These are phyloP conservation scores for Chloroceryle amazona DNA, from an alignment of 2,797 vertebrate genomes.

Conservation along the genomic window DNA sequence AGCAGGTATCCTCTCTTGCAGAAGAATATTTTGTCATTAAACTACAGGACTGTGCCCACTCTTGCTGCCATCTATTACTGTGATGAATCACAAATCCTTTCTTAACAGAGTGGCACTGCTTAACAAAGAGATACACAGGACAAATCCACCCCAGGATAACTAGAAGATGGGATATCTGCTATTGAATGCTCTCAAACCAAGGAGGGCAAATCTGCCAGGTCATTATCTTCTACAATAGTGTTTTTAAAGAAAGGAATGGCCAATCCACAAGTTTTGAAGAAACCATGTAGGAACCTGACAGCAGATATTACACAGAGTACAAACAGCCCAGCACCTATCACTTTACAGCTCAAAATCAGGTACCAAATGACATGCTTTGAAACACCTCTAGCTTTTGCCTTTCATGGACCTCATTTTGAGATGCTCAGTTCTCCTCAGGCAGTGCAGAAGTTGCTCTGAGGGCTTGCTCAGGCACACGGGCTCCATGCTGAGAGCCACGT, in stretches of 20 bases:
- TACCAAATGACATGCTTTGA: background rate
- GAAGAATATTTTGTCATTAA: background rate
- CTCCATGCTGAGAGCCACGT: background rate
- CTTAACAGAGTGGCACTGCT: background rate
- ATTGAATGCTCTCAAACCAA: background rate
- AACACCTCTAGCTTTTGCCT: background rate
- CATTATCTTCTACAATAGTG: background rate
- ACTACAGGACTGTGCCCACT: background rate
- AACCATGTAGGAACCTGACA: background rate
- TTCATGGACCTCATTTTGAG: background rate
- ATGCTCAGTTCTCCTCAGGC: background rate
- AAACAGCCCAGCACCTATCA: background rate
- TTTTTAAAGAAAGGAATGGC: background rate
- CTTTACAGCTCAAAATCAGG: background rate
- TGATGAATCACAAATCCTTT: background rate
- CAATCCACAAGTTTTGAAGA: fast-evolving
- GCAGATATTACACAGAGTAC: background rate
- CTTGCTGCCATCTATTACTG: background rate
- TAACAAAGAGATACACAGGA: background rate
- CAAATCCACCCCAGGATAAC: background rate
- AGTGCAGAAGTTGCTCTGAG: background rate
- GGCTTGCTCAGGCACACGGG: background rate
- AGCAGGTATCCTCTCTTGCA: background rate
- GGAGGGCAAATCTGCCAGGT: background rate
- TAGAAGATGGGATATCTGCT: background rate